A percentile compares a stretch with the other conserved stretches of the same genome.
Evolutionary conservation across 2,888 invertebrate species (phyloP).

Genomic region (Oscheius sp.): DNA sequence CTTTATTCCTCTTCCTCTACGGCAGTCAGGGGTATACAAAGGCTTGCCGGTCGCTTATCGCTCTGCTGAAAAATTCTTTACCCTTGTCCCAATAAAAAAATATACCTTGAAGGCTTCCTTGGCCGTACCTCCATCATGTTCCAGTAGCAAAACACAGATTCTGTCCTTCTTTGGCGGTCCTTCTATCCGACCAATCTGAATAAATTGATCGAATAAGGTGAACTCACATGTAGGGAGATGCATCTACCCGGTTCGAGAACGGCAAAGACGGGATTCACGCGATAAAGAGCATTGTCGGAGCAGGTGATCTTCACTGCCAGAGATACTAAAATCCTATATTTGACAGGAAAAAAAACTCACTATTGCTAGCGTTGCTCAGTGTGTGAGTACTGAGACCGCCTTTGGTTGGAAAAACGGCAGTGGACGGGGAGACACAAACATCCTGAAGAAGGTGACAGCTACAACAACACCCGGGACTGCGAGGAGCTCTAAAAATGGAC

Average conservation of each 20-base stretch:
- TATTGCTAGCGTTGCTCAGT: slow-evolving; percentile 47
- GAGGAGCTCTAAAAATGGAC: slow-evolving; percentile 47
- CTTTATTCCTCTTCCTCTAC: not conserved
- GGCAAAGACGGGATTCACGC: slow-evolving; percentile 66
- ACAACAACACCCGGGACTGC: slow-evolving; percentile 48
- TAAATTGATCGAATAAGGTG: not conserved
- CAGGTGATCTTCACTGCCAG: slow-evolving; percentile 68
- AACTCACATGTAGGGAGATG: slow-evolving; percentile 58
- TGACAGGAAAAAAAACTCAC: slow-evolving; percentile 8
- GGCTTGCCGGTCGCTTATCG: slow-evolving; percentile 22
- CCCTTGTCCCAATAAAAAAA: not conserved
- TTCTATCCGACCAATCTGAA: slow-evolving; percentile 47
- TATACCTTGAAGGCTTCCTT: slow-evolving; percentile 47
- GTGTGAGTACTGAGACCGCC: slow-evolving; percentile 50
- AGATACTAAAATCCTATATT: slow-evolving; percentile 31
- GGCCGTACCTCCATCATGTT: slow-evolving; percentile 47
- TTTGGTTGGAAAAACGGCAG: slow-evolving; percentile 42
- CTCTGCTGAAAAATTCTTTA: not conserved
- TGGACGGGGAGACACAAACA: slow-evolving; percentile 44
- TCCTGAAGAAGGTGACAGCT: slow-evolving; percentile 51
- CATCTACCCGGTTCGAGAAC: slow-evolving; percentile 63
- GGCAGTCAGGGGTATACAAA: slow-evolving; percentile 18
- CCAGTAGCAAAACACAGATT: slow-evolving; percentile 47
- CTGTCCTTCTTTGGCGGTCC: slow-evolving; percentile 43
- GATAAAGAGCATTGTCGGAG: slow-evolving; percentile 63